These are phyloP conservation scores for Sycobia sp. DNA, from an alignment of 1,140 invertebrate genomes.

Conservation along the genomic window DNA sequence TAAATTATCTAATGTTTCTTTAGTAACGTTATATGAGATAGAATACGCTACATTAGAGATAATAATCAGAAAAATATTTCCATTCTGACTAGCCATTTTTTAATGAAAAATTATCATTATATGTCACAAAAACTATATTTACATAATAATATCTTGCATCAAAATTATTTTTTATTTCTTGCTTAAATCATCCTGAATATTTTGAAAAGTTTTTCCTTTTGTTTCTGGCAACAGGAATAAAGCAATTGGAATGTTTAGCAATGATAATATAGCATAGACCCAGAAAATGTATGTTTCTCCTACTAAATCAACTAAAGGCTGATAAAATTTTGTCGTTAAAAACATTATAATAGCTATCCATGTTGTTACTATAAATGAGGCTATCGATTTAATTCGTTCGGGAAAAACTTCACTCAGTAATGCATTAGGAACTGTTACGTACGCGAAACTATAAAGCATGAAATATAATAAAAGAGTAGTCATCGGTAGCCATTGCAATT, in stretches of 20 bases:
- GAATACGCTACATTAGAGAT: too few relatives aligned
- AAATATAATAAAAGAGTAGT: constrained; percentile 24
- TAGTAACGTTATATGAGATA: too few relatives aligned
- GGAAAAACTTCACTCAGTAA: constrained; percentile 77
- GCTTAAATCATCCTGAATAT: constrained; percentile 30
- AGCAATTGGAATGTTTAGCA: constrained; percentile 61
- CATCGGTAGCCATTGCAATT: constrained; percentile 42
- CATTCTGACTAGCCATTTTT: too few relatives aligned
- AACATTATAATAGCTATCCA: constrained; percentile 72
- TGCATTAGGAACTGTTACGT: constrained; percentile 73
- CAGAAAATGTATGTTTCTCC: constrained; percentile 74
- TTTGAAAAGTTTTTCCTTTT: constrained; percentile 64
- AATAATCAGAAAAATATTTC: too few relatives aligned
- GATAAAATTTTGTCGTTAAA: constrained; percentile 73
- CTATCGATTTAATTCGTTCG: constrained; percentile 69
- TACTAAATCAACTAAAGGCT: constrained; percentile 65
- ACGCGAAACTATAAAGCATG: constrained; percentile 65
- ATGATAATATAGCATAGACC: constrained; percentile 71
- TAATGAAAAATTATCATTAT: too few relatives aligned
- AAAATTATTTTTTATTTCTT: too few relatives aligned
- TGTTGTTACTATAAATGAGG: constrained; percentile 72
- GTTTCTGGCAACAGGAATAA: constrained; percentile 69
- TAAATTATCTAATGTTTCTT: too few relatives aligned
- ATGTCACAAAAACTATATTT: too few relatives aligned
- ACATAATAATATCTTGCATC: too few relatives aligned